A percentile compares a stretch with the other conserved stretches of the same genome.
phyloP scores from a whole-genome alignment of 2,797 vertebrate genomes.

The Parambassis ranga region DNA sequence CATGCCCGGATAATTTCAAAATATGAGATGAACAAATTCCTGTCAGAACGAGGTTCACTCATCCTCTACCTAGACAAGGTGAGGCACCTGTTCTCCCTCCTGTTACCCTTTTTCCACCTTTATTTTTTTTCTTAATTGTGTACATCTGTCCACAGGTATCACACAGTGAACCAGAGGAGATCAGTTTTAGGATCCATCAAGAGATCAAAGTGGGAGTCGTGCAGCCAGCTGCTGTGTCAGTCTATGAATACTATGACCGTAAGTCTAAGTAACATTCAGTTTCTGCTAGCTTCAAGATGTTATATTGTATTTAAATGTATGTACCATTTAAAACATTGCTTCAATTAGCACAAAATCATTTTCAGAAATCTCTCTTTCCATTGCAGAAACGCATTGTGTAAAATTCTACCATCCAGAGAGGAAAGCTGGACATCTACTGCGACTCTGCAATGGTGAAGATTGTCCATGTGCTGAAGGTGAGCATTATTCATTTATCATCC shows the following conservation, averaged over 20 bases:
- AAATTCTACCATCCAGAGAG: constrained; percentile 83
- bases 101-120: rapidly evolving
- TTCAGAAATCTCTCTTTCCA: background rate
- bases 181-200: constrained; percentile 59
- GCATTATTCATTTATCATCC: too few relatives aligned
- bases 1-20: constrained; percentile 79
- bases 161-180: constrained; percentile 47
- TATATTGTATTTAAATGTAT: too few relatives aligned
- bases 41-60: constrained; percentile 81
- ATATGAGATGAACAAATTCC: constrained; percentile 74
- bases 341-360: too few relatives aligned
- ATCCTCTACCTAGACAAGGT: constrained; percentile 88
- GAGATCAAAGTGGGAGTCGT: constrained; percentile 61
- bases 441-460: constrained; percentile 70
- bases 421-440: constrained; percentile 67
- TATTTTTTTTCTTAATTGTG: background rate
- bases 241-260: constrained; percentile 84
- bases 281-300: too few relatives aligned
- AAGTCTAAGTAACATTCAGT: constrained; percentile 14
- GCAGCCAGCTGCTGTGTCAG: constrained; percentile 79
- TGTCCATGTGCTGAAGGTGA: constrained; percentile 87
- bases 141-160: constrained; percentile 62
- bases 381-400: constrained; percentile 70
- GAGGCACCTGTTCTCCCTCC: background rate
- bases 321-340: too few relatives aligned